Evolutionary conservation across 2,888 invertebrate species (phyloP).

Genomic region (Nomada ferruginata): DNA sequence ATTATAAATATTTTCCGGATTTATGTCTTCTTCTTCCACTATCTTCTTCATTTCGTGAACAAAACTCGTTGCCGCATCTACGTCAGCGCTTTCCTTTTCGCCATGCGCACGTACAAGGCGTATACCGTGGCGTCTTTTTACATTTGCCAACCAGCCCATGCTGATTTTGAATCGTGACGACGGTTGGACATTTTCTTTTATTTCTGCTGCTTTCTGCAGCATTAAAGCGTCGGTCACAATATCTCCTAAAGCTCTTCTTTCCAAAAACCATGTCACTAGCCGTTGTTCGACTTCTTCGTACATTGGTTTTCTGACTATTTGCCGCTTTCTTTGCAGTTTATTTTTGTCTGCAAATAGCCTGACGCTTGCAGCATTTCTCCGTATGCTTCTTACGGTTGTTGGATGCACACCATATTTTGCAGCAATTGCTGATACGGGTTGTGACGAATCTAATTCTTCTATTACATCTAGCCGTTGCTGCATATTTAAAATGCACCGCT

Average conservation of each 20-base stretch:
- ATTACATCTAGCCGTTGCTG: too few relatives aligned
- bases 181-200: not conserved
- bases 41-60: too few relatives aligned
- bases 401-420: too few relatives aligned
- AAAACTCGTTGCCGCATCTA: not conserved
- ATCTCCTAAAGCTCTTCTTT: conserved; percentile 5
- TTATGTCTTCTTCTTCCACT: too few relatives aligned
- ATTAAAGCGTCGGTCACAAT: not conserved
- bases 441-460: too few relatives aligned
- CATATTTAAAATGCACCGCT: too few relatives aligned
- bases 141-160: conserved; percentile 1
- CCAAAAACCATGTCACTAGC: conserved; percentile 6
- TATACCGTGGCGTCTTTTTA: conserved; percentile 28
- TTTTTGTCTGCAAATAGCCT: not conserved
- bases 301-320: not conserved
- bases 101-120: not conserved
- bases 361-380: not conserved
- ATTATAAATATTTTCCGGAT: too few relatives aligned
- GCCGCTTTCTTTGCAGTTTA: not conserved
- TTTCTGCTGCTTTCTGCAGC: conserved; percentile 23
- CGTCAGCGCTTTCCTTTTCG: conserved; percentile 4
- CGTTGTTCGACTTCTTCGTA: too few relatives aligned
- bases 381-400: too few relatives aligned
- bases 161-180: conserved; percentile 13
- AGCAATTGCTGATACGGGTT: too few relatives aligned